Conservation (phyloP, 2,113 vertebrate genomes). For the Hippoglossus stenolepis region DNA sequence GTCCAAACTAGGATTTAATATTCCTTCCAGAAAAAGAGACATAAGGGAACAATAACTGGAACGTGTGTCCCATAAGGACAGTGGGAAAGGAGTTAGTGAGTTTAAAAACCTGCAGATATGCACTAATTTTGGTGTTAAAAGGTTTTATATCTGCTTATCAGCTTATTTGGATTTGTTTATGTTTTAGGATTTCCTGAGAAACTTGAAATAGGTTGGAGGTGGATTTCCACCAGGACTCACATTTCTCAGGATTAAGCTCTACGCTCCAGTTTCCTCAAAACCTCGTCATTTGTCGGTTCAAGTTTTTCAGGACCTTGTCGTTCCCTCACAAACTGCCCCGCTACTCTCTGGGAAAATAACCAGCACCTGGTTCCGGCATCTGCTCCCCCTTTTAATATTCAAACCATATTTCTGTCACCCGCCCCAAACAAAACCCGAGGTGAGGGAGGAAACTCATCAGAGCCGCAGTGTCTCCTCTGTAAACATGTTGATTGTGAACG, state of each 20-base stretch:
- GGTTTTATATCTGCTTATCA: no score
- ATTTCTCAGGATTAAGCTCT: background rate
- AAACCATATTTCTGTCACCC: background rate
- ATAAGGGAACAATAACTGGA: background rate
- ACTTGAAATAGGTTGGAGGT: no score
- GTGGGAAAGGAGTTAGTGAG: no score
- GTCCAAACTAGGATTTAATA: no score
- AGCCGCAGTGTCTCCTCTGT: background rate
- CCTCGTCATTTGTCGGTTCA: background rate
- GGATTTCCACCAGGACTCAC: no score
- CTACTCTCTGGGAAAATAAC: background rate
- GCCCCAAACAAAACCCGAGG: conserved; percentile 17
- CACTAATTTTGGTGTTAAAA: no score
- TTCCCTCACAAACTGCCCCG: background rate
- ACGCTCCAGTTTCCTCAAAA: no score
- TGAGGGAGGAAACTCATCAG: background rate
- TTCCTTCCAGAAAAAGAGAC: background rate
- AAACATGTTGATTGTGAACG: background rate
- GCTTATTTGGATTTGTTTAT: no score
- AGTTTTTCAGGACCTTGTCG: background rate
- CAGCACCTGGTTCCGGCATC: background rate
- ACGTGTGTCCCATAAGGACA: no score
- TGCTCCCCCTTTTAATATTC: conserved; percentile 14
- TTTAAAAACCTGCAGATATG: no score
- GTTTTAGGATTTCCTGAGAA: no score